Percentiles rank a stretch among this genome's conserved stretches.
phyloP scores from a whole-genome alignment of 2,888 invertebrate species.

The Dione vanillae region DNA sequence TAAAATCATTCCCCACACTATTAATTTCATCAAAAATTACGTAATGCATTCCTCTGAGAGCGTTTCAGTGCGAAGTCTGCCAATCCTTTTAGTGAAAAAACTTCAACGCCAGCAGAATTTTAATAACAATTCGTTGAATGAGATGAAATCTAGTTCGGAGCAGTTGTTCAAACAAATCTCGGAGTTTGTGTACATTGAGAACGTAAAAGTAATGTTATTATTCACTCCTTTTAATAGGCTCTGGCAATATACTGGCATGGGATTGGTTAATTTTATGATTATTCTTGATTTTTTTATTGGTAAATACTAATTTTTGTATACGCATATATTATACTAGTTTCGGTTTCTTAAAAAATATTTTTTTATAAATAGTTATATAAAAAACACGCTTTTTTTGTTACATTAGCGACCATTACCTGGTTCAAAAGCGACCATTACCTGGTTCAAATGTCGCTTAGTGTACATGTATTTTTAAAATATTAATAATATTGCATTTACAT shows the following conservation, averaged over 20 bases:
- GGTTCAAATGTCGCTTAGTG: too few relatives aligned
- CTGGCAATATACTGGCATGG: neutral
- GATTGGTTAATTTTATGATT: neutral
- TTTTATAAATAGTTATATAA: too few relatives aligned
- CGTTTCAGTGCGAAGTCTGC: slow-evolving; percentile 40
- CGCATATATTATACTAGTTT: too few relatives aligned
- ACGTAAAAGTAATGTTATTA: slow-evolving; percentile 68
- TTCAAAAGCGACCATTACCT: too few relatives aligned
- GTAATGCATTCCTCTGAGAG: slow-evolving; percentile 27
- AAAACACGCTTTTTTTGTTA: too few relatives aligned
- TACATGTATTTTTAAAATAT: too few relatives aligned
- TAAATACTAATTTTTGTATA: too few relatives aligned
- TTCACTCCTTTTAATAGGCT: slow-evolving; percentile 47
- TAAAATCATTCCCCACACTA: slow-evolving; percentile 17
- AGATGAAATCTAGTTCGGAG: slow-evolving; percentile 52
- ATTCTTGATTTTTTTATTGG: too few relatives aligned
- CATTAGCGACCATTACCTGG: too few relatives aligned
- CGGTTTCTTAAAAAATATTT: too few relatives aligned
- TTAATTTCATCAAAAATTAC: slow-evolving; percentile 31
- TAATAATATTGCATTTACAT: too few relatives aligned
- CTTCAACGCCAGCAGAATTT: slow-evolving; percentile 65
- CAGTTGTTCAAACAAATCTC: slow-evolving; percentile 58
- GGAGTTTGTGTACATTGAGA: slow-evolving; percentile 65
- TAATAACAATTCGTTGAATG: slow-evolving; percentile 65
- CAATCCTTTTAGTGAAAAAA: slow-evolving; percentile 68